Conservation (phyloP, 2,113 vertebrate genomes). For the Burhinus bistriatus region DNA sequence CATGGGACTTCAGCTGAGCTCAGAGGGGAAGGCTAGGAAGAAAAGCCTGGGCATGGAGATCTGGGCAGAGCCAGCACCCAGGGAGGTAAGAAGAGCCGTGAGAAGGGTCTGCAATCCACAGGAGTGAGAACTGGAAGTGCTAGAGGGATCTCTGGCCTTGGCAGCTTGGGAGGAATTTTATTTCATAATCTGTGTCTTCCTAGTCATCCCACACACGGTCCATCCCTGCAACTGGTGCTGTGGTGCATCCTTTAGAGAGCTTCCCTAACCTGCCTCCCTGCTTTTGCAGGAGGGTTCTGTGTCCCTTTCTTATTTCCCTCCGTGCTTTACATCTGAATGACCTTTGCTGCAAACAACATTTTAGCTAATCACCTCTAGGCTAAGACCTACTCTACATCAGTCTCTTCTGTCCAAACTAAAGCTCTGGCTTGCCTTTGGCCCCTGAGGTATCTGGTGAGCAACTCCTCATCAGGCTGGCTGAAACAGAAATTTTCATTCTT, state of each 20-base stretch:
- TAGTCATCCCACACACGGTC: background rate
- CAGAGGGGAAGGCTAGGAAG: background rate
- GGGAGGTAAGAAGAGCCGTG: background rate
- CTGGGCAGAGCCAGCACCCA: background rate
- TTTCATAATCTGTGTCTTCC: background rate
- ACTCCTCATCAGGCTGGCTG: background rate
- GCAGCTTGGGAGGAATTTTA: background rate
- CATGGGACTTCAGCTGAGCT: background rate
- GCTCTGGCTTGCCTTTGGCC: background rate
- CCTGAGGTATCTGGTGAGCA: background rate
- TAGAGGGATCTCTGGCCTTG: background rate
- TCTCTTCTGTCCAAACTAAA: background rate
- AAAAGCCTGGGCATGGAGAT: rapidly evolving
- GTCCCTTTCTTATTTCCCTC: background rate
- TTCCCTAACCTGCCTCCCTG: background rate
- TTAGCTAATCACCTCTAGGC: background rate
- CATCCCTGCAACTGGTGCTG: background rate
- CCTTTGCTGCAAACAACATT: background rate
- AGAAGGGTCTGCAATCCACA: background rate
- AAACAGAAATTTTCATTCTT: background rate
- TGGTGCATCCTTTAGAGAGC: background rate
- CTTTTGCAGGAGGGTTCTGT: background rate
- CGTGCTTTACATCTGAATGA: background rate
- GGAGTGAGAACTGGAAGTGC: background rate
- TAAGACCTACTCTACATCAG: background rate